phyloP scores from a whole-genome alignment of 2,797 vertebrate species.

The Pantherophis alleghaniensis region DNA sequence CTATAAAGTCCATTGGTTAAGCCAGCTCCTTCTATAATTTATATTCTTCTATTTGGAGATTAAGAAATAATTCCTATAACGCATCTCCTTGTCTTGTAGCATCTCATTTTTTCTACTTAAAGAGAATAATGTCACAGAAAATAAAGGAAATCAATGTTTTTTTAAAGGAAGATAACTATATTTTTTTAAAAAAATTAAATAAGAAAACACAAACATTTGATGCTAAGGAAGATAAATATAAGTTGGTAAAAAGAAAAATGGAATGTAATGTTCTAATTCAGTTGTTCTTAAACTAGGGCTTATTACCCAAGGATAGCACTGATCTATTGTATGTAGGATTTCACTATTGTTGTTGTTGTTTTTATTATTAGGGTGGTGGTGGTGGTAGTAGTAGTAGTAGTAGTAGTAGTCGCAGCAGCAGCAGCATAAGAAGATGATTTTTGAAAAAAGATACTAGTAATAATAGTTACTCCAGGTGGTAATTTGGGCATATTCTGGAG shows the following conservation, averaged over 20 bases:
- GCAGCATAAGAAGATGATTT: too few relatives aligned
- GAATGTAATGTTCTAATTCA: background rate
- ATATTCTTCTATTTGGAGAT: background rate
- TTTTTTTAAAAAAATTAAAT: background rate
- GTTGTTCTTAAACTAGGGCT: background rate
- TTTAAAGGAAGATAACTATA: background rate
- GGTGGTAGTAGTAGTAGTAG: too few relatives aligned
- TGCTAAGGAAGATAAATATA: background rate
- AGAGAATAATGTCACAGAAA: background rate
- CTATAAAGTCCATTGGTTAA: background rate
- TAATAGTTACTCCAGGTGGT: too few relatives aligned
- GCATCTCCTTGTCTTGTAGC: too few relatives aligned
- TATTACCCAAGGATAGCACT: background rate
- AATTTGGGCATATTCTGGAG: too few relatives aligned
- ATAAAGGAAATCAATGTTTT: background rate
- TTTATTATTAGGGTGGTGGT: too few relatives aligned
- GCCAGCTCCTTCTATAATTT: background rate
- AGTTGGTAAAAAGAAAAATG: background rate
- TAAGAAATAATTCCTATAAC: too few relatives aligned
- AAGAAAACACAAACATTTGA: background rate
- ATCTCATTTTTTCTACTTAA: too few relatives aligned
- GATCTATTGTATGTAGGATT: background rate
- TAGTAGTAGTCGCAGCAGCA: too few relatives aligned
- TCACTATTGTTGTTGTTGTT: background rate
- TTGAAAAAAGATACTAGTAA: too few relatives aligned